Conservation (phyloP, 64 coral and sea anemone genomes). For the Astreopora myriophthalma region DNA sequence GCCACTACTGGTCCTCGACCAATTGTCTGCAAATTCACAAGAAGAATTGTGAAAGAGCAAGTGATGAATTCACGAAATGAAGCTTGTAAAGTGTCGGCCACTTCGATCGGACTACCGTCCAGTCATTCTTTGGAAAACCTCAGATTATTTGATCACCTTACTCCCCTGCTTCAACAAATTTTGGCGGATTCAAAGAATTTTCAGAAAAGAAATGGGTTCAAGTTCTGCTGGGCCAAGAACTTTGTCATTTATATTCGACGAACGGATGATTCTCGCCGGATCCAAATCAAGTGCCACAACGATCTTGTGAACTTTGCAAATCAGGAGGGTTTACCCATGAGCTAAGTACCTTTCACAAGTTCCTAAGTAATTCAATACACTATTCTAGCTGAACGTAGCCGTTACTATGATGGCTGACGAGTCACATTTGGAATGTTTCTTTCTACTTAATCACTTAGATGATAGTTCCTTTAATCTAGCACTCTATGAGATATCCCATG, state of each 20-base stretch:
- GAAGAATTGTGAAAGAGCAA: no score
- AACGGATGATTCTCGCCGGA: neutral
- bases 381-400: neutral
- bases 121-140: no score
- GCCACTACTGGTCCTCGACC: neutral
- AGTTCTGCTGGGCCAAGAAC: neutral
- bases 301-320: neutral
- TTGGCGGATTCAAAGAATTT: neutral
- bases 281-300: neutral
- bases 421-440: neutral
- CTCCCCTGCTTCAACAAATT: neutral
- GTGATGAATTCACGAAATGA: no score
- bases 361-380: neutral
- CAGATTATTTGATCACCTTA: no score
- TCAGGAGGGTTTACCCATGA: neutral
- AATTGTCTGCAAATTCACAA: no score
- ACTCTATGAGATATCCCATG: no score
- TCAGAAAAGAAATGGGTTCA: neutral
- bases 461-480: no score
- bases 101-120: no score
- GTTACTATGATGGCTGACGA: neutral
- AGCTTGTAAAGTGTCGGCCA: no score
- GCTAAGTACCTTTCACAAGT: neutral
- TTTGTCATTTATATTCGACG: neutral
- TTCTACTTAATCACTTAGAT: no score